Evolutionary conservation across 2,888 invertebrate species (phyloP).

Genomic region (Mellilla xanthometata): DNA sequence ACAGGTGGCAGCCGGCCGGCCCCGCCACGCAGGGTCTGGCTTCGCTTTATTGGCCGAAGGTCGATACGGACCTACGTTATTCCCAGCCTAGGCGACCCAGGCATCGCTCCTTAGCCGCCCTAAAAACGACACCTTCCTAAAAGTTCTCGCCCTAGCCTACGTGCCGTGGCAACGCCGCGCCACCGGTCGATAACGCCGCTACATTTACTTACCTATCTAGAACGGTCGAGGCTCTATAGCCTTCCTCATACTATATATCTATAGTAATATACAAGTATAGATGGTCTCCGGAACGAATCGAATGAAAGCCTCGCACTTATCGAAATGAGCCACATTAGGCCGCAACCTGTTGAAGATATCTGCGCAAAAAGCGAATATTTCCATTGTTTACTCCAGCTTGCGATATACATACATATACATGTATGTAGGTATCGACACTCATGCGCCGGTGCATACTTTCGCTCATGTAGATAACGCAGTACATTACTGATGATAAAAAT

Average conservation of each 20-base stretch:
- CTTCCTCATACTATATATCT: slow-evolving; percentile 7
- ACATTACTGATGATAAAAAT: slow-evolving; percentile 48
- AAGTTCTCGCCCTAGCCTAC: slow-evolving; percentile 39
- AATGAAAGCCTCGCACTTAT: slow-evolving; percentile 14
- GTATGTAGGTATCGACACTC: slow-evolving; percentile 14
- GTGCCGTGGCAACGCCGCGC: slow-evolving; percentile 66
- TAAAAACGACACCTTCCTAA: slow-evolving; percentile 41
- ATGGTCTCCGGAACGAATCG: slow-evolving; percentile 18
- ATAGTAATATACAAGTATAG: background rate
- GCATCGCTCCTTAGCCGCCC: slow-evolving; percentile 38
- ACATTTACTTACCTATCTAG: slow-evolving; percentile 26
- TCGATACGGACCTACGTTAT: slow-evolving; percentile 56
- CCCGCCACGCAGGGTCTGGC: slow-evolving; percentile 61
- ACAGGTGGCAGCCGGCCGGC: slow-evolving; percentile 68
- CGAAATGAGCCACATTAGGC: slow-evolving; percentile 22
- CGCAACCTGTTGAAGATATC: slow-evolving; percentile 50
- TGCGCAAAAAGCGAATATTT: slow-evolving; percentile 34
- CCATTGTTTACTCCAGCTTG: slow-evolving; percentile 31
- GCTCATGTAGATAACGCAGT: slow-evolving; percentile 46
- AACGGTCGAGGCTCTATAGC: slow-evolving; percentile 8
- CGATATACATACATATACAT: background rate
- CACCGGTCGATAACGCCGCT: slow-evolving; percentile 51
- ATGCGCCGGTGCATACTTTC: slow-evolving; percentile 34
- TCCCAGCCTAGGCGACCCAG: slow-evolving; percentile 33
- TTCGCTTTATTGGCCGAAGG: slow-evolving; percentile 62